Evolutionary conservation across 2,113 vertebrate species (phyloP), one percentile per base, ranked within the genome.

Genomic region (Eurystomus gularis): DNA sequence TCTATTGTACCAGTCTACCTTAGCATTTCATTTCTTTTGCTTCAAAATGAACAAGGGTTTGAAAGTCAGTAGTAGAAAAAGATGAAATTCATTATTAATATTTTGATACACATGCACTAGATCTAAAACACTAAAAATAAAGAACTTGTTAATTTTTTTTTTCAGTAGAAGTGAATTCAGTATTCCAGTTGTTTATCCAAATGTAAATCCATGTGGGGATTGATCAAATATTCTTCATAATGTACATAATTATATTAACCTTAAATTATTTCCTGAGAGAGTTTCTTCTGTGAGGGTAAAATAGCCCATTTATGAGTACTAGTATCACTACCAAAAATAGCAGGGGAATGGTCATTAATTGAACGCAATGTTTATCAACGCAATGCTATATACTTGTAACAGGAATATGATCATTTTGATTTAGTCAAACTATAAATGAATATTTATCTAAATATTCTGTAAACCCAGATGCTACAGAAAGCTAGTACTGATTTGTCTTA

Each of bases 401-500:
- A 28, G 46, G 31, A 85, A 54, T 75, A 66, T 35, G 23, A 73
- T 92, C 25, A n/a, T 31, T 79, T 82, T 82, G 39, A 70, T 93
- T 94, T 91, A 87, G 65, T 75, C 62, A 94, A 95, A 40, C 8
- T 64, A 62, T 69, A 35, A 90, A 70, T 4, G 35, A 93, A 93
- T 76, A 82, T 82, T 93, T 96, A 82, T 76, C 81, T 93, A 94
- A 95, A 94, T 90, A 69, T 42, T 64, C 58, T 68, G 35, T 95
- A 93, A 92, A 60, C 33, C 14, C 24, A 85, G 66, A 61, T 75
- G 55, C 77, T 94, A 85, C 82, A 91, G 85, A 95, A 97, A 97
- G 73, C 79, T 94, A 79, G 49, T 65, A 86, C 68, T 75, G 71
- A 94, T 97, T 96, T 96, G 58, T 94, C 87, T 95, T 88, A 42